Evolutionary conservation across 2,888 invertebrate genomes (phyloP).

Genomic region (Sylvicola cinctus): DNA sequence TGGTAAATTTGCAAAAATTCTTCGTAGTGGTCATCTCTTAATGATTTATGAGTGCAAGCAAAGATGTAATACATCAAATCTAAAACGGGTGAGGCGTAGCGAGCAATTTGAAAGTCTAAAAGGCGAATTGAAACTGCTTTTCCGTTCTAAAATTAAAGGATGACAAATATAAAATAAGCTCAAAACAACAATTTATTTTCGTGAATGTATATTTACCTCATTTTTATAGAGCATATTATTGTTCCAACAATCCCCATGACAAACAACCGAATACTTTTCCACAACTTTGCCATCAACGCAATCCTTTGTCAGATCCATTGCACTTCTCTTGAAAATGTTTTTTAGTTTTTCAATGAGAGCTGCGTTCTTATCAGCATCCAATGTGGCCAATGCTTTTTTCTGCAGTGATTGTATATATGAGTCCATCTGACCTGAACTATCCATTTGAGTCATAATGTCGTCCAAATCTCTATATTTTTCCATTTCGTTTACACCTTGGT

Average conservation of each 20-base stretch:
- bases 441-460: background rate
- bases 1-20: slow-evolving; percentile 15
- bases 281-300: slow-evolving; percentile 2
- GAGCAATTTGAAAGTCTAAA: slow-evolving; percentile 19
- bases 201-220: slow-evolving; percentile 10
- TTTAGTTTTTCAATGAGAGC: no score
- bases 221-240: slow-evolving; percentile 18
- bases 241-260: slow-evolving; percentile 21
- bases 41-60: slow-evolving; percentile 15
- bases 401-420: no score
- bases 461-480: background rate
- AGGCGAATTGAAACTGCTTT: slow-evolving; percentile 14
- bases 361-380: no score
- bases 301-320: slow-evolving; percentile 1
- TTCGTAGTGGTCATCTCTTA: slow-evolving; percentile 16
- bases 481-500: slow-evolving; percentile 2
- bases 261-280: slow-evolving; percentile 16
- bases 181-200: no score
- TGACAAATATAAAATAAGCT: no score
- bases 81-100: slow-evolving; percentile 17
- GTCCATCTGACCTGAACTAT: no score
- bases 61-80: slow-evolving; percentile 18
- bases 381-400: no score
- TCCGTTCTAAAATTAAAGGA: slow-evolving; percentile 1
- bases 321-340: no score